Evolutionary conservation across 2,888 invertebrate genomes (phyloP).

Genomic region (Stratiomys singularior): DNA sequence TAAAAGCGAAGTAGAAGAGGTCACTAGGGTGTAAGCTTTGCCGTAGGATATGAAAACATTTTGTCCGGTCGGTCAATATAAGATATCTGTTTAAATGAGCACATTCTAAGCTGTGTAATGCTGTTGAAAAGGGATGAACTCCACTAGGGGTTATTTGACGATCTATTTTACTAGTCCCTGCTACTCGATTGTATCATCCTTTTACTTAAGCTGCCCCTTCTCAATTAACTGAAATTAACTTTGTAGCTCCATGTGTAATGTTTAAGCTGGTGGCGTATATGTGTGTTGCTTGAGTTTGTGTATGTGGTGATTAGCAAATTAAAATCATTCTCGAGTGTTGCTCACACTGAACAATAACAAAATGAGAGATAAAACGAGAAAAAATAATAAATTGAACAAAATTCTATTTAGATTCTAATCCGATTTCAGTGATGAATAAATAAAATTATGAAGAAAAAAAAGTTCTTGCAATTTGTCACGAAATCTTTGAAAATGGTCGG

Average conservation of each 20-base stretch:
- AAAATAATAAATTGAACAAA: too few relatives aligned
- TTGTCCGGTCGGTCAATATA: conserved; percentile 2
- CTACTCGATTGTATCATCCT: conserved; percentile 24
- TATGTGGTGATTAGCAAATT: too few relatives aligned
- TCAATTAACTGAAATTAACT: conserved; percentile 45
- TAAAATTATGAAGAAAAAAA: too few relatives aligned
- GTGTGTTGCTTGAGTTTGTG: too few relatives aligned
- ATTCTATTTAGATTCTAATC: too few relatives aligned
- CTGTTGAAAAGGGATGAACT: neutral
- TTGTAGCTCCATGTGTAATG: conserved; percentile 24
- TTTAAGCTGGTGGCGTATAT: too few relatives aligned
- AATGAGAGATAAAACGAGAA: too few relatives aligned
- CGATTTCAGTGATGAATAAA: too few relatives aligned
- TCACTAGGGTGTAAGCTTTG: conserved; percentile 32
- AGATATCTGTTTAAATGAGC: conserved; percentile 20
- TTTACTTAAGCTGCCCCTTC: conserved; percentile 41
- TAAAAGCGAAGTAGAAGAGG: conserved; percentile 42
- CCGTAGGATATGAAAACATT: conserved; percentile 36
- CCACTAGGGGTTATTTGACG: neutral
- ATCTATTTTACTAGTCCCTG: neutral
- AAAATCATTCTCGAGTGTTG: too few relatives aligned
- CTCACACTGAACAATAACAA: too few relatives aligned
- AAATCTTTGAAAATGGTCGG: too few relatives aligned
- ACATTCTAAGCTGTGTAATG: conserved; percentile 8
- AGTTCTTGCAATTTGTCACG: too few relatives aligned